A percentile compares a stretch with the other conserved stretches of the same genome.
Conservation (phyloP, 1,140 invertebrate species). For the Caenorhabditis brenneri region DNA sequence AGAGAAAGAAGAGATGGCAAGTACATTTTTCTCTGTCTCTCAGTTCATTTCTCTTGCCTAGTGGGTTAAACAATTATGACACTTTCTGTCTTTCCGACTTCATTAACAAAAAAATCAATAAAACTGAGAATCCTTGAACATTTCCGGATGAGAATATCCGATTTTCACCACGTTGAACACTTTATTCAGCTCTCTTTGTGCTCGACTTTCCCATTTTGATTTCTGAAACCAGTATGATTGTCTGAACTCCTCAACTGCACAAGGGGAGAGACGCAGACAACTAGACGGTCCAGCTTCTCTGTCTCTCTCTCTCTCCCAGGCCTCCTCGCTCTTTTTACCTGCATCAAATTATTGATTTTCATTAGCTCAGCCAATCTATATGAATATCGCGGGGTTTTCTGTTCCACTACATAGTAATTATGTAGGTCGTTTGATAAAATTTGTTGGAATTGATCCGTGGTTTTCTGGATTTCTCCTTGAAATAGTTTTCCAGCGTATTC, state of each 20-base stretch:
- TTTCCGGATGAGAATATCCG: not conserved
- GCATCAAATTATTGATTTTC: not conserved
- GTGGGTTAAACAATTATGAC: too few species aligned
- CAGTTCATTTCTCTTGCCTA: too few species aligned
- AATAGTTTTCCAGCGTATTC: not conserved
- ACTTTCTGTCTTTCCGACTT: too few species aligned
- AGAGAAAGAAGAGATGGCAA: too few species aligned
- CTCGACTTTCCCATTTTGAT: not conserved
- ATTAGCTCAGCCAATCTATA: not conserved
- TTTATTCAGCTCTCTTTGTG: not conserved
- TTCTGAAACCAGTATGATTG: not conserved
- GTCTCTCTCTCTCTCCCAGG: too few species aligned
- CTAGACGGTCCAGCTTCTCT: too few species aligned
- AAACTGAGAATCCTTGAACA: not conserved
- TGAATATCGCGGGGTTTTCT: not conserved
- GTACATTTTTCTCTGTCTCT: too few species aligned
- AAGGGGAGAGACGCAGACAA: too few species aligned
- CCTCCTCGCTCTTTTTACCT: too few species aligned
- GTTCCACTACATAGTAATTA: not conserved
- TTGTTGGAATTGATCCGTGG: not conserved
- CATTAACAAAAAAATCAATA: not conserved
- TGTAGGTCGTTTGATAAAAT: not conserved
- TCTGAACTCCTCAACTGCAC: not conserved
- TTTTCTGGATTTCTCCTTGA: not conserved
- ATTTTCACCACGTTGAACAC: not conserved